Evolutionary conservation across 2,888 invertebrate species (phyloP), one percentile per base, ranked within the genome.

Genomic region (Koerneria pararmatus): DNA sequence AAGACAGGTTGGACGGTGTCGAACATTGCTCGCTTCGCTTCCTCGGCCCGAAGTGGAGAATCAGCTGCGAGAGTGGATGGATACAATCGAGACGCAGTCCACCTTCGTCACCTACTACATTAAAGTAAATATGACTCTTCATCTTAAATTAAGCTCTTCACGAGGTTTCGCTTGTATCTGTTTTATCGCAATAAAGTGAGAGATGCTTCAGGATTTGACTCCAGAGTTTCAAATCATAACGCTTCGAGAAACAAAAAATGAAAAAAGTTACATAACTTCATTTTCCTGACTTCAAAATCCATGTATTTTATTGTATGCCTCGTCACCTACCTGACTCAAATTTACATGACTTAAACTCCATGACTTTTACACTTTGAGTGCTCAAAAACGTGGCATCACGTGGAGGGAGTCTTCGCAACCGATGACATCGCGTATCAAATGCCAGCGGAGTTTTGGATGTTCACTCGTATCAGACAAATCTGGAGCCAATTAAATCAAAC

Each of bases 391-490:
- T 91, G 91, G 91, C 89, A 91, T 87, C 91, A 91, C 76, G 83
- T 91, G 78, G 91, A 91, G 81, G 91, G 91, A 0, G 91, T 95
- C 79, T 97, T 97, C 86, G 91, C 92, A 59, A 94, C 94, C 0
- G 95, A 95, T 82, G 97, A 97, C 84, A 95, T 97, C 69, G 92
- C 93, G 89, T 89, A 88, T 0, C 91, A 94, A 11, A 95, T 97
- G 95, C 95, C 95, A 0, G 89, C 90, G 0, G 95, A 97, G 83
- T 92, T 93, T 0, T 88, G 92, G 46, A 93, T 90, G 78, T 91
- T 90, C 82, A 88, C 88, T 51, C 89, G 89, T 15, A 90, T 91
- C 88, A 90, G 91, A 80, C 87, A 90, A 46, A 89, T 89, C 70
- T 91, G 91, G 91, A 87, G 89, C 64, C 86, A 91, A 68, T 88